Percentiles rank a stretch among this genome's conserved stretches.
phyloP scores from a whole-genome alignment of 2,113 vertebrate genomes.

The Rana temporaria region DNA sequence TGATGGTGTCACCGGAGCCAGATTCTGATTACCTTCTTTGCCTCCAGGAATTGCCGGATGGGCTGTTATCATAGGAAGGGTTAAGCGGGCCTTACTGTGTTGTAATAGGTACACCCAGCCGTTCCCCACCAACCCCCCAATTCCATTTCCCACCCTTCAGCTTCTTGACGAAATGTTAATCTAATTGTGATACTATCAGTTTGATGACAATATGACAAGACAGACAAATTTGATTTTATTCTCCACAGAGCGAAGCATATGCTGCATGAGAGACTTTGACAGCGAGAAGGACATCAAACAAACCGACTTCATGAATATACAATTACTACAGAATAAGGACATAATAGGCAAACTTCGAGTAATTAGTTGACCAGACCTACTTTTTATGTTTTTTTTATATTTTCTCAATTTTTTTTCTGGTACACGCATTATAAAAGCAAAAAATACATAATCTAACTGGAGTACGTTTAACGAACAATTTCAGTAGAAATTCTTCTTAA shows the following conservation, averaged over 20 bases:
- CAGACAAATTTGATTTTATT: constrained; percentile 94
- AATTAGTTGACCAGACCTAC: constrained; percentile 76
- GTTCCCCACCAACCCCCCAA: constrained; percentile 56
- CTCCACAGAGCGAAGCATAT: constrained; percentile 88
- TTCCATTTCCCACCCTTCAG: constrained; percentile 79
- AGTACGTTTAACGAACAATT: too few relatives aligned
- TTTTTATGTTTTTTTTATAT: constrained; percentile 64
- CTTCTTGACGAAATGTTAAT: constrained; percentile 88
- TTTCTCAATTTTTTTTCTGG: too few relatives aligned
- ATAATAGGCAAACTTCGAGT: constrained; percentile 84
- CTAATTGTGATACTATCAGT: constrained; percentile 91
- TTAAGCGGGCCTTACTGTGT: constrained; percentile 74
- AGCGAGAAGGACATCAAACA: constrained; percentile 86
- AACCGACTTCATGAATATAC: constrained; percentile 88
- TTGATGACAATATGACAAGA: constrained; percentile 92
- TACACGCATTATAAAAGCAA: too few relatives aligned
- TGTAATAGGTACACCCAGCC: constrained; percentile 63
- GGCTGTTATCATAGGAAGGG: constrained; percentile 67
- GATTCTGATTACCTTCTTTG: constrained; percentile 61
- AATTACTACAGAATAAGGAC: constrained; percentile 87
- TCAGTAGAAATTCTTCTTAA: too few relatives aligned
- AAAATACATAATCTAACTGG: too few relatives aligned
- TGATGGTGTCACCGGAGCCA: constrained; percentile 56
- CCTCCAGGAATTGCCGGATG: constrained; percentile 57
- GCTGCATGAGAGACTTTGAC: constrained; percentile 84